Evolutionary conservation across 2,888 invertebrate species (phyloP).

Genomic region (Sialis fuliginosa): DNA sequence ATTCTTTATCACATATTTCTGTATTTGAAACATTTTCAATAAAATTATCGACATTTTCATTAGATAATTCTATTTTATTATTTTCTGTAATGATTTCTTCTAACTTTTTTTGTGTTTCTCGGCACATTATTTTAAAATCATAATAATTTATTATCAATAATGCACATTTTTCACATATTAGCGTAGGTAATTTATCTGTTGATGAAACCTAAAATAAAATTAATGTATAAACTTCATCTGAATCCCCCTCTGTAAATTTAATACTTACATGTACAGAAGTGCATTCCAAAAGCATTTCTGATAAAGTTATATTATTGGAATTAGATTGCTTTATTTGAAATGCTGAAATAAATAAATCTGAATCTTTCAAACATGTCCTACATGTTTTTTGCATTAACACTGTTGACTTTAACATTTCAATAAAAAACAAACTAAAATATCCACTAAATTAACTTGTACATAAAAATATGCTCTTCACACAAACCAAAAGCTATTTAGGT

Average conservation of each 20-base stretch:
- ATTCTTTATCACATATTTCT: neutral
- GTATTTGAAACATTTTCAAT: no score
- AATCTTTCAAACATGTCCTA: neutral
- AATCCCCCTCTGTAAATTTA: neutral
- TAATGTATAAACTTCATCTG: no score
- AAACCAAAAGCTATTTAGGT: no score
- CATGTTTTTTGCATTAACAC: neutral
- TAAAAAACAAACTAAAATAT: neutral
- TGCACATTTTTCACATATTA: neutral
- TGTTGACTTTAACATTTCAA: neutral
- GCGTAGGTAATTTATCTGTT: neutral
- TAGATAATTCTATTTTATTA: neutral
- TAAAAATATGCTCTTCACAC: no score
- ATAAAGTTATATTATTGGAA: neutral
- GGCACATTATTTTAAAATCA: neutral
- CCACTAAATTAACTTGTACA: no score
- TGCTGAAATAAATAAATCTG: neutral
- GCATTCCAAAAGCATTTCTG: constrained; percentile 1
- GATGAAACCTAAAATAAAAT: neutral
- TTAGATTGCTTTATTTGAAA: neutral
- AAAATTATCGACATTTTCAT: neutral
- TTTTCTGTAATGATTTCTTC: neutral
- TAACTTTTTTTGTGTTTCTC: neutral
- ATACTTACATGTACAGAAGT: constrained; percentile 1
- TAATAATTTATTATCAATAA: neutral